Conservation (phyloP, 1,140 invertebrate species). For the Proctacanthus coquilletti region DNA sequence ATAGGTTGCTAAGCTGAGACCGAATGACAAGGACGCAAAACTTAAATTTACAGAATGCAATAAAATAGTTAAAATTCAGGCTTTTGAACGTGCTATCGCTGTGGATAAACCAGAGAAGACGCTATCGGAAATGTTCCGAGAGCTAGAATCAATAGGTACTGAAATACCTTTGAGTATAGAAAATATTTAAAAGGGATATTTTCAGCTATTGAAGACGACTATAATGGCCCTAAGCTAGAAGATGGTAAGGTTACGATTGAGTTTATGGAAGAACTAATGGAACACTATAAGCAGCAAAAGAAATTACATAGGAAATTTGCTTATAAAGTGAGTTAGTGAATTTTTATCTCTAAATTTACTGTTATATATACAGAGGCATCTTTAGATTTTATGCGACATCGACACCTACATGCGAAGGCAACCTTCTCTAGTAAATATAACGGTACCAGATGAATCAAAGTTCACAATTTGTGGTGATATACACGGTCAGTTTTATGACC, state of each 20-base stretch:
- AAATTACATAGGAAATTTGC: slow-evolving; percentile 95
- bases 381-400: slow-evolving; percentile 83
- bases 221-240: slow-evolving; percentile 79
- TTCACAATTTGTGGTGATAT: slow-evolving; percentile 99
- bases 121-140: slow-evolving; percentile 66
- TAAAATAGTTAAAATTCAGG: slow-evolving; percentile 88
- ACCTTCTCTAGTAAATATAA: slow-evolving; percentile 80
- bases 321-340: slow-evolving; percentile 65
- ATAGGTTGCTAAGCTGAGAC: slow-evolving; percentile 72
- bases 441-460: slow-evolving; percentile 72
- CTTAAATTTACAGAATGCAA: slow-evolving; percentile 88
- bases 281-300: slow-evolving; percentile 82
- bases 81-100: slow-evolving; percentile 95
- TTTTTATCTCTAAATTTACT: slow-evolving; percentile 2
- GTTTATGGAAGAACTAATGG: slow-evolving; percentile 76
- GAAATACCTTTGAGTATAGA: background rate
- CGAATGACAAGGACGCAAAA: slow-evolving; percentile 88
- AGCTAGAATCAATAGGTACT: slow-evolving; percentile 81
- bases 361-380: too few species aligned
- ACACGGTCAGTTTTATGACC: slow-evolving; percentile 97
- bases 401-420: slow-evolving; percentile 70
- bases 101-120: slow-evolving; percentile 77
- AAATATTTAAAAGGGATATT: slow-evolving; percentile 10
- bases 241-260: slow-evolving; percentile 73
- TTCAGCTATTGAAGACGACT: slow-evolving; percentile 85